A percentile compares a stretch with the other conserved stretches of the same genome.
Evolutionary conservation across 2,113 vertebrate genomes (phyloP).

Genomic region (Cottus gobio): DNA sequence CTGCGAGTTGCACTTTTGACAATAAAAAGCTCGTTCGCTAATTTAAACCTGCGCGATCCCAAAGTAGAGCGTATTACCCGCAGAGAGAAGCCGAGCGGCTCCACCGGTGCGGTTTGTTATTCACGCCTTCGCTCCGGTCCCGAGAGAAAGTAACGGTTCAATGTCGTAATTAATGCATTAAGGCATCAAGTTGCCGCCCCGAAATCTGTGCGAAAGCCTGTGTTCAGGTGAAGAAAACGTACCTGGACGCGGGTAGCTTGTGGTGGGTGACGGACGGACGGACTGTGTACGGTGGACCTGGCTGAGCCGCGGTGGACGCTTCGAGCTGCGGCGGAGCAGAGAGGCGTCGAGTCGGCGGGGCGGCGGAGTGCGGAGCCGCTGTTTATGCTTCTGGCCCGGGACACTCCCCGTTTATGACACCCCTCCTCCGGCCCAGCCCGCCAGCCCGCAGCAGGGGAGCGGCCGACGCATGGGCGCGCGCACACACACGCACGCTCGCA

Average conservation of each 20-base stretch:
- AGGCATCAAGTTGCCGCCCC: not conserved
- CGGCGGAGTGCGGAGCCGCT: constrained; percentile 41
- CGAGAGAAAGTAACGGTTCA: constrained; percentile 4
- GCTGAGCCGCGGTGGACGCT: constrained; percentile 38
- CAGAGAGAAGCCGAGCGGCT: not conserved
- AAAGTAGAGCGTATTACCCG: no score
- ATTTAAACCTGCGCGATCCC: not conserved
- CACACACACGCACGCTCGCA: constrained; percentile 4
- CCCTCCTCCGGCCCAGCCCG: constrained; percentile 29
- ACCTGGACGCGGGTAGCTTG: constrained; percentile 51
- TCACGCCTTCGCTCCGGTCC: not conserved
- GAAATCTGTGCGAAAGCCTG: constrained; percentile 30
- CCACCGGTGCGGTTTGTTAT: not conserved
- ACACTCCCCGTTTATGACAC: constrained; percentile 69
- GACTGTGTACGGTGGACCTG: constrained; percentile 18
- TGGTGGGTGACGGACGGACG: constrained; percentile 1
- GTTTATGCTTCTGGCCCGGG: constrained; percentile 53
- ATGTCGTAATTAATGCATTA: not conserved
- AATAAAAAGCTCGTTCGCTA: not conserved
- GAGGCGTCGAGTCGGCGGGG: constrained; percentile 51
- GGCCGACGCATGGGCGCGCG: not conserved
- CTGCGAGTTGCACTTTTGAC: not conserved
- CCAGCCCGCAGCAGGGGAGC: not conserved
- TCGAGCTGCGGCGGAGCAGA: constrained; percentile 42
- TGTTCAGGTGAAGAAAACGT: not conserved